phyloP scores from a whole-genome alignment of 1,140 invertebrate species.

The Bombus pyrosoma region DNA sequence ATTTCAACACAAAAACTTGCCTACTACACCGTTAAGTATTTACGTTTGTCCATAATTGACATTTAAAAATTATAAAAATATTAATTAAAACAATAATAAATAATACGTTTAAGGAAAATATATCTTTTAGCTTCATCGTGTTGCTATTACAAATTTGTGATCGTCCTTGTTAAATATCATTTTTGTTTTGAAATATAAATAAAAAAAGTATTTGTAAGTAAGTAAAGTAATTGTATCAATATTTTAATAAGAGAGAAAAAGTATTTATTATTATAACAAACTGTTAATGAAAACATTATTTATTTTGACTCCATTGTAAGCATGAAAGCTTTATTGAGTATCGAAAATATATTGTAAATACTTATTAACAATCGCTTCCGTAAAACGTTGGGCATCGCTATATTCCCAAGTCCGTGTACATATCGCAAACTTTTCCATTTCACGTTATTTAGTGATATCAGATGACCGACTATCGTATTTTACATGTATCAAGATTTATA shows the following conservation, averaged over 20 bases:
- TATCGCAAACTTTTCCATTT: constrained; percentile 24
- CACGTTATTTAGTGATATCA: background rate
- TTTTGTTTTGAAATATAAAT: background rate
- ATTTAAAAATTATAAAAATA: background rate
- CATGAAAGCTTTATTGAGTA: constrained; percentile 34
- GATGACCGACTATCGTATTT: constrained; percentile 16
- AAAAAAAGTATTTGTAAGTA: background rate
- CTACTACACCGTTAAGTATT: background rate
- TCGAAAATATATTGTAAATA: constrained; percentile 55
- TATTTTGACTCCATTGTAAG: constrained; percentile 27
- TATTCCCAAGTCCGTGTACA: constrained; percentile 21
- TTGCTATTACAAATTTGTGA: background rate
- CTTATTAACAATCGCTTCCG: constrained; percentile 36
- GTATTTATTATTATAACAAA: constrained; percentile 38
- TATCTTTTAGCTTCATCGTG: background rate
- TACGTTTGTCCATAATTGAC: background rate
- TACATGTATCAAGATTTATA: constrained; percentile 44
- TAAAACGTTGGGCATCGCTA: background rate
- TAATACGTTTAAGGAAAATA: constrained; percentile 1
- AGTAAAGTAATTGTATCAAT: background rate
- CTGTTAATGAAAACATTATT: constrained; percentile 33
- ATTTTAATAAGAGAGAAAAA: constrained; percentile 16
- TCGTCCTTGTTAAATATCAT: background rate
- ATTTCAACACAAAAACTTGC: background rate
- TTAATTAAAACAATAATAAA: background rate